Base-by-base conservation (phyloP, 2,113 vertebrate species). In the Motacilla tschutschensis region DNA sequence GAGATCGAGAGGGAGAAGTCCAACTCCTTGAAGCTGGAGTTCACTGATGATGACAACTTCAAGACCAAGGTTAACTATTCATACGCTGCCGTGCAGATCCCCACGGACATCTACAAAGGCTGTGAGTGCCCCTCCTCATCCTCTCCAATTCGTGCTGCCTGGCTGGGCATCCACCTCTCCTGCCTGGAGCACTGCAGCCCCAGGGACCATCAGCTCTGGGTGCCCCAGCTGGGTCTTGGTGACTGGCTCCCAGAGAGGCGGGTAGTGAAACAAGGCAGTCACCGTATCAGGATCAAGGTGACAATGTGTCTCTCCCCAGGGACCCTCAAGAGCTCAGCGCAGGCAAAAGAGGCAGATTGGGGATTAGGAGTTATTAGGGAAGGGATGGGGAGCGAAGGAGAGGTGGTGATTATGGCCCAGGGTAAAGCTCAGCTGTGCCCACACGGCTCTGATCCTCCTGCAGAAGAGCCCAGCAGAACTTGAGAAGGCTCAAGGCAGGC, bases 61-160 rank as follows among this genome's bases (percentile, higher is more conserved):
- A 99, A 99, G 95, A 99, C 98, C 94, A 99, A 98, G 95, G 99
- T 99, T 97, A 99, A 99, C 97, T 99, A 99, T 94, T 98, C 98
- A 0, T 98, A 98, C 13, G 98, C 98, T 8, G 99, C 99, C 0
- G 99, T 99, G 83, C 99, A 99, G 98, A 99, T 99, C 94, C 99
- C 99, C 43, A 99, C 99, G n/a, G 99, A 99, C 96, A 99, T 99
- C 96, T 99, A 99, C 98, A 99, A 99, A 97, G 99, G 99, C 98
- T 99, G 99, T 99, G 94, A 99, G 99, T 99, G 92, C 60, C 58
- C 43, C 55, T 84, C 58, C 47, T 76, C 65, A 38, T 33, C 44
- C 8, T 16, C 46, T 85, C 21, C 3, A 2, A 18, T 63, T 57
- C 7, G 7, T 0, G 0, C 80, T 69, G 58, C 21, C 54, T 48